These are phyloP conservation scores for Rissa tridactyla DNA, from an alignment of 2,113 vertebrate species.

Conservation along the genomic window DNA sequence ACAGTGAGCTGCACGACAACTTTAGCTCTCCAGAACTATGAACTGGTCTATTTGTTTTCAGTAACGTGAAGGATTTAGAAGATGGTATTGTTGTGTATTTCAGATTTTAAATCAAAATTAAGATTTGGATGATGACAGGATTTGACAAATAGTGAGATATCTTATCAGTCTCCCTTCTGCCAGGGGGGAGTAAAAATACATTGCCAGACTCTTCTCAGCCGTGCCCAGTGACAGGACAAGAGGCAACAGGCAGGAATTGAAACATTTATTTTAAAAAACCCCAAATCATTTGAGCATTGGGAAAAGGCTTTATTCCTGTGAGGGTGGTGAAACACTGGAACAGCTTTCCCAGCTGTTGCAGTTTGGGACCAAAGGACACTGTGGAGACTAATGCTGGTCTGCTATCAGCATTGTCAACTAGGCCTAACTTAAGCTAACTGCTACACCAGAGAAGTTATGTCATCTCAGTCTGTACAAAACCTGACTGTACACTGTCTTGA, in stretches of 20 bases:
- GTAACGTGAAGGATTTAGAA: not conserved
- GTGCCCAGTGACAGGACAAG: not conserved
- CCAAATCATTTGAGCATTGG: not conserved
- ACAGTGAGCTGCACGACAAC: not conserved
- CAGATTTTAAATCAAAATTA: not conserved
- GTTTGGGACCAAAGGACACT: not conserved
- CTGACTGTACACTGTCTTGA: too few relatives aligned
- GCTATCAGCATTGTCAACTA: accelerated
- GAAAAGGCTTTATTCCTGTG: not conserved
- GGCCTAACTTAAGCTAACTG: not conserved
- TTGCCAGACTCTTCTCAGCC: not conserved
- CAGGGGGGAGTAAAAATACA: not conserved
- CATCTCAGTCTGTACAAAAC: not conserved
- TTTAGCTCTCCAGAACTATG: not conserved
- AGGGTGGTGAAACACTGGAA: not conserved
- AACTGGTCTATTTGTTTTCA: not conserved
- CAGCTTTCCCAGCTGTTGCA: not conserved
- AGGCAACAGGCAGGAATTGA: not conserved
- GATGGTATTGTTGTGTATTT: not conserved
- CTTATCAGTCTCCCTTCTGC: not conserved
- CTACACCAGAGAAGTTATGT: not conserved
- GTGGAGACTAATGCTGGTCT: not conserved
- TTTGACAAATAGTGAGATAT: not conserved
- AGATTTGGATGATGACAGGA: not conserved
- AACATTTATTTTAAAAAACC: accelerated